Conservation (phyloP, 2,888 invertebrate species). For the Agonopterix arenella region DNA sequence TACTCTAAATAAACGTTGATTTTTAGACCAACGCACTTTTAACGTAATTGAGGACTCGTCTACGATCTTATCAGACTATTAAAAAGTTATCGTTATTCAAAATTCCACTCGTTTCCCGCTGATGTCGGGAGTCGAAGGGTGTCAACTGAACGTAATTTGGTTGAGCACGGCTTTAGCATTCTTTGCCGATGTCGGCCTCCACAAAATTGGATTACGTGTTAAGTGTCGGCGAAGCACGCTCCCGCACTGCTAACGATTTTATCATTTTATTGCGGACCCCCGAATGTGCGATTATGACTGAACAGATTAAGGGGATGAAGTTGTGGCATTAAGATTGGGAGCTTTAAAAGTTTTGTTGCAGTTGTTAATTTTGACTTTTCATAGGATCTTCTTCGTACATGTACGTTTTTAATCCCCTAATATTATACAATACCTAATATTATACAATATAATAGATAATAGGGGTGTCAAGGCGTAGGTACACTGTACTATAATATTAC, state of each 20-base stretch:
- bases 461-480: too few species aligned
- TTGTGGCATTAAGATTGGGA: conserved; percentile 12
- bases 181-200: conserved; percentile 43
- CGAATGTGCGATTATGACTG: conserved; percentile 48
- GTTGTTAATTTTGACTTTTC: conserved; percentile 6
- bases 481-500: too few species aligned
- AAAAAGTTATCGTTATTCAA: conserved; percentile 7
- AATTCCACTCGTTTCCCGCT: conserved; percentile 7
- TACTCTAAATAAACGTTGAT: too few species aligned
- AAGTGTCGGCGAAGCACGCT: conserved; percentile 36
- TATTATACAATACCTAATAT: too few species aligned
- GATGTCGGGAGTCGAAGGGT: conserved; percentile 18
- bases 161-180: conserved; percentile 56
- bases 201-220: conserved; percentile 70
- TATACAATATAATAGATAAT: too few species aligned
- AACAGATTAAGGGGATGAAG: conserved; percentile 30
- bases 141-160: conserved; percentile 46
- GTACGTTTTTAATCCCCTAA: too few species aligned
- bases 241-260: conserved; percentile 48
- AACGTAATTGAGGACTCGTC: too few species aligned
- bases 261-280: conserved; percentile 57
- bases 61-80: not conserved
- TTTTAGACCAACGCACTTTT: too few species aligned
- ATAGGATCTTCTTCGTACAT: too few species aligned
- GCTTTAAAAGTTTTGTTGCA: conserved; percentile 11